phyloP scores from a whole-genome alignment of 2,888 invertebrate genomes.

The Daptonema setosum region DNA sequence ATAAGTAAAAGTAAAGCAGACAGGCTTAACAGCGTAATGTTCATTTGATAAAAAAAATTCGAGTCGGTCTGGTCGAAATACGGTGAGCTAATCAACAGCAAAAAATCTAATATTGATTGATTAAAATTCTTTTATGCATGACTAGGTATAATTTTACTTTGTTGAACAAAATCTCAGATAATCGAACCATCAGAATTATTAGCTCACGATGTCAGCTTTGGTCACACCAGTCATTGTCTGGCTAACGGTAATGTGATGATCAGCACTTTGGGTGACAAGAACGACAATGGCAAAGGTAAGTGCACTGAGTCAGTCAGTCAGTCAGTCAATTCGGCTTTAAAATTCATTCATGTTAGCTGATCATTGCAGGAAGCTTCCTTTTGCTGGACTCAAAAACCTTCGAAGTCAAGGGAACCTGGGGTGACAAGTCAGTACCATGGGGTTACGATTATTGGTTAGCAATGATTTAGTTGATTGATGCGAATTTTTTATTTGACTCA shows the following conservation, averaged over 20 bases:
- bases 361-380: conserved; percentile 46
- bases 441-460: conserved; percentile 44
- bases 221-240: conserved; percentile 81
- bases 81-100: too few relatives aligned
- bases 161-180: too few relatives aligned
- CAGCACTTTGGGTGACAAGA: conserved; percentile 66
- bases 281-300: conserved; percentile 55
- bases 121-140: too few relatives aligned
- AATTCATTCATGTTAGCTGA: not conserved
- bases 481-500: too few relatives aligned
- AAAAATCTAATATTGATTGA: too few relatives aligned
- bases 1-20: too few relatives aligned
- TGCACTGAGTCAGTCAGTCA: not conserved
- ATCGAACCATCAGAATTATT: conserved; percentile 59
- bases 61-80: too few relatives aligned
- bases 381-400: conserved; percentile 61
- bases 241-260: conserved; percentile 81
- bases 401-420: conserved; percentile 40
- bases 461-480: too few relatives aligned
- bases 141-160: too few relatives aligned
- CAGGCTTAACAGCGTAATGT: too few relatives aligned
- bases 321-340: too few relatives aligned
- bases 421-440: conserved; percentile 43
- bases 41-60: too few relatives aligned
- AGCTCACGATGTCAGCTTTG: conserved; percentile 52